Evolutionary conservation across 2,113 vertebrate genomes (phyloP).

Genomic region (Cranoglanis bouderius): DNA sequence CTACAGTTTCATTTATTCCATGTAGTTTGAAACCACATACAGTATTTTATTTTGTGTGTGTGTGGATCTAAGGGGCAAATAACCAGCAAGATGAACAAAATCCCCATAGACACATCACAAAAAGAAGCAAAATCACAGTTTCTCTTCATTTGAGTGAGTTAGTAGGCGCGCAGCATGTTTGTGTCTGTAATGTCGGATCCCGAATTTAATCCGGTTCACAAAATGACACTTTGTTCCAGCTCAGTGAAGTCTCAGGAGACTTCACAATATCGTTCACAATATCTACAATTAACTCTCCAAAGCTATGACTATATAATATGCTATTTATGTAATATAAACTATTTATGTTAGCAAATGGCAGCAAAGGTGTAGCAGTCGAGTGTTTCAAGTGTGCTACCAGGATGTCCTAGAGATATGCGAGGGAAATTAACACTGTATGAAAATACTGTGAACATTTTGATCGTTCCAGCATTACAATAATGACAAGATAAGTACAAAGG

Average conservation of each 20-base stretch:
- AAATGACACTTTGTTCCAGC: slow-evolving; percentile 24
- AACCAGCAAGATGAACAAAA: slow-evolving; percentile 24
- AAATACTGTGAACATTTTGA: slow-evolving; percentile 33
- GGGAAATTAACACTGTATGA: slow-evolving; percentile 8
- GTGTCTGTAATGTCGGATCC: slow-evolving; percentile 21
- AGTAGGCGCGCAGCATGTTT: slow-evolving; percentile 18
- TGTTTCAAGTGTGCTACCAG: slow-evolving; percentile 9
- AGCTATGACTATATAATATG: slow-evolving; percentile 22
- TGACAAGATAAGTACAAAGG: background rate
- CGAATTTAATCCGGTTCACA: slow-evolving; percentile 13
- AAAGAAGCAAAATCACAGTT: slow-evolving; percentile 49
- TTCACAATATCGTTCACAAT: slow-evolving; percentile 28
- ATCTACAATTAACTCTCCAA: slow-evolving; percentile 51
- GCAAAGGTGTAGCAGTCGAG: slow-evolving; percentile 25
- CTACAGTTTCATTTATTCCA: slow-evolving; percentile 40
- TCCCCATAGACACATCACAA: background rate
- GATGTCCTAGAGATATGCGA: slow-evolving; percentile 12
- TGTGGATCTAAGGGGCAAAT: slow-evolving; percentile 32
- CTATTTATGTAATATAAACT: slow-evolving; percentile 49
- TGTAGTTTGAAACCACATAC: slow-evolving; percentile 22
- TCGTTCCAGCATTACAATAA: slow-evolving; percentile 22
- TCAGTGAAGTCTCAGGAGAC: slow-evolving; percentile 23
- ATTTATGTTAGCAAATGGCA: slow-evolving; percentile 43
- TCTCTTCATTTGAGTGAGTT: slow-evolving; percentile 47
- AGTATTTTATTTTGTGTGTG: background rate